phyloP scores from a whole-genome alignment of 2,888 invertebrate species.

The Caenorhabditis wallacei region DNA sequence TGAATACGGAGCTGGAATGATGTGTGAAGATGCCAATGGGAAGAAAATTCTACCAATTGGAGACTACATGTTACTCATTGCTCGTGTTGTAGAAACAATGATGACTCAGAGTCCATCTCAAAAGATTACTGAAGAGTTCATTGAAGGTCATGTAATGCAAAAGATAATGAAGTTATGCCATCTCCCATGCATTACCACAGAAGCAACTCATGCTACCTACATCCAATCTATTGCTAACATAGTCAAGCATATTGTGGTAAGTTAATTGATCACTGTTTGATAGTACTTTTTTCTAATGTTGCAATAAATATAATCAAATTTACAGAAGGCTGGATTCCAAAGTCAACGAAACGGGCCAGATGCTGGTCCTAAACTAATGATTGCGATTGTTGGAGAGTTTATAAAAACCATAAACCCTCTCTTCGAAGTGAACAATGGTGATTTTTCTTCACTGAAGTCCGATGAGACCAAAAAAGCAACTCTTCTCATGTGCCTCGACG shows the following conservation, averaged over 20 bases:
- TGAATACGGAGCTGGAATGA: conserved; percentile 66
- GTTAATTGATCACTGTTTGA: conserved; percentile 9
- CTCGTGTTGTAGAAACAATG: conserved; percentile 74
- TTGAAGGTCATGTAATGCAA: conserved; percentile 60
- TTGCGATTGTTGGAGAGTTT: conserved; percentile 50
- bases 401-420: conserved; percentile 57
- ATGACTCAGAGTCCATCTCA: conserved; percentile 67
- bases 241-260: conserved; percentile 70
- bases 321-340: conserved; percentile 52
- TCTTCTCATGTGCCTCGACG: conserved; percentile 54
- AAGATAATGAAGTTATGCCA: conserved; percentile 65
- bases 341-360: conserved; percentile 48
- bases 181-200: conserved; percentile 54
- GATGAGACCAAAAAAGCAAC: conserved; percentile 21
- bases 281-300: background rate
- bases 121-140: conserved; percentile 70
- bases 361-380: conserved; percentile 60
- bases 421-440: conserved; percentile 27
- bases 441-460: conserved; percentile 37
- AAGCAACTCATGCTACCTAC: conserved; percentile 56
- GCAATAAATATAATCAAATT: background rate
- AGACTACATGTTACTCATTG: conserved; percentile 75
- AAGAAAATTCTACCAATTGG: conserved; percentile 74
- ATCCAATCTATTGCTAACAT: conserved; percentile 71
- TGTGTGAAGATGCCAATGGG: conserved; percentile 66